Percentiles rank a stretch among this genome's conserved stretches.
Conservation (phyloP, 1,140 invertebrate genomes). For the Solenopsis invicta region DNA sequence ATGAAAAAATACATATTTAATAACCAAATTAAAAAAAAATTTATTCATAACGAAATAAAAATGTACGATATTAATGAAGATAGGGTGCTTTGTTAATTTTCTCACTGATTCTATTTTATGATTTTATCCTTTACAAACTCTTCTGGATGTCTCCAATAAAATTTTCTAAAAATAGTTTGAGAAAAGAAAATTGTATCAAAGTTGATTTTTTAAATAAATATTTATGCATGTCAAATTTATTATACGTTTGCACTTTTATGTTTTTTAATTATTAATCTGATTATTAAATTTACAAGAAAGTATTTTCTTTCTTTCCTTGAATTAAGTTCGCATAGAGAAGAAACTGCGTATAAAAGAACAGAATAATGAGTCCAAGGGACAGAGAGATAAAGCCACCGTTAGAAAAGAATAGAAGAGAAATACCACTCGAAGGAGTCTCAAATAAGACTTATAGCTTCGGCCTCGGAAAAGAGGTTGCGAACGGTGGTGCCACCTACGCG, state of each 20-base stretch:
- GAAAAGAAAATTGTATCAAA: neutral
- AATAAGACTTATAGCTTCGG: constrained; percentile 3
- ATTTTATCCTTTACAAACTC: neutral
- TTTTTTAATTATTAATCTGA: neutral
- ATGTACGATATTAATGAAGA: neutral
- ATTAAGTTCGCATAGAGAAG: neutral
- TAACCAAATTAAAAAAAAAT: constrained; percentile 11
- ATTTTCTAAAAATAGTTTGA: neutral
- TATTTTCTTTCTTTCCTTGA: neutral
- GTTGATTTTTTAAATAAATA: neutral
- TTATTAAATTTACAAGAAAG: neutral
- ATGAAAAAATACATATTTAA: neutral
- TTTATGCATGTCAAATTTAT: neutral
- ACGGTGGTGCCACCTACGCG: constrained; percentile 83
- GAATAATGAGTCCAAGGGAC: neutral
- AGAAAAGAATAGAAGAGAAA: neutral
- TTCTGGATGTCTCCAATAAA: neutral
- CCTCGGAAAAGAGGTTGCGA: constrained; percentile 38
- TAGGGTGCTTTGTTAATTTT: neutral
- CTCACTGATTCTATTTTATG: neutral
- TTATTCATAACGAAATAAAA: constrained; percentile 49
- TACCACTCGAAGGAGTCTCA: constrained; percentile 13
- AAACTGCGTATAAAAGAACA: neutral
- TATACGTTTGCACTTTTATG: neutral
- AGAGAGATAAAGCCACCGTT: neutral